Evolutionary conservation across 2,113 vertebrate species (phyloP).

Genomic region (Chaetodon trifascialis): DNA sequence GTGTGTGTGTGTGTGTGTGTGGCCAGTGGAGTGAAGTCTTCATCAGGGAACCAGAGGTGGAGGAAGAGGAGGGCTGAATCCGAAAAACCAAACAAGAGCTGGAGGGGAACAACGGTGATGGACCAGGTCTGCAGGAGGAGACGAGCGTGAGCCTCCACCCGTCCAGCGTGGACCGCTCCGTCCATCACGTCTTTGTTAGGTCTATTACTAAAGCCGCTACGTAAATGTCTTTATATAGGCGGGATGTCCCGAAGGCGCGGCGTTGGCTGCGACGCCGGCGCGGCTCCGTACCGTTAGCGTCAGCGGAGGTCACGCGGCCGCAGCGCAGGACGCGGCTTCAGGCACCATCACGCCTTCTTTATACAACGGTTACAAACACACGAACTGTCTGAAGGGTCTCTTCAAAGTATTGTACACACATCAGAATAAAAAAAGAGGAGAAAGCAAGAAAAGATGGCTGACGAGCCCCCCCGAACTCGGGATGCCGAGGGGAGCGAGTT

Average conservation of each 20-base stretch:
- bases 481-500: constrained; percentile 44
- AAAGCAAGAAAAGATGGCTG: constrained; percentile 49
- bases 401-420: constrained; percentile 65
- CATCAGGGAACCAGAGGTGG: constrained; percentile 54
- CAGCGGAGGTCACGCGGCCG: not conserved
- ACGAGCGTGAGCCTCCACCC: constrained; percentile 25
- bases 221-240: constrained; percentile 71
- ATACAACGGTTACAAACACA: constrained; percentile 73
- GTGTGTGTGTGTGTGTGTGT: constrained; percentile 56
- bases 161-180: not conserved
- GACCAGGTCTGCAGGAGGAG: constrained; percentile 26
- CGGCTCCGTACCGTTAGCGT: constrained; percentile 35
- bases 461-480: constrained; percentile 35
- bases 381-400: constrained; percentile 54
- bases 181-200: constrained; percentile 69
- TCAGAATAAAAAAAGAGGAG: constrained; percentile 44
- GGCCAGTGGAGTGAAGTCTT: constrained; percentile 69
- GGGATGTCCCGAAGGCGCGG: constrained; percentile 27
- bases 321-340: constrained; percentile 18
- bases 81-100: not conserved
- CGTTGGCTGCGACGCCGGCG: not conserved
- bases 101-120: not conserved
- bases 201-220: constrained; percentile 71
- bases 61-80: constrained; percentile 45
- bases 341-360: constrained; percentile 25